These are phyloP conservation scores for Corythornis vintsioides DNA, from an alignment of 2,113 vertebrate genomes.

Conservation along the genomic window DNA sequence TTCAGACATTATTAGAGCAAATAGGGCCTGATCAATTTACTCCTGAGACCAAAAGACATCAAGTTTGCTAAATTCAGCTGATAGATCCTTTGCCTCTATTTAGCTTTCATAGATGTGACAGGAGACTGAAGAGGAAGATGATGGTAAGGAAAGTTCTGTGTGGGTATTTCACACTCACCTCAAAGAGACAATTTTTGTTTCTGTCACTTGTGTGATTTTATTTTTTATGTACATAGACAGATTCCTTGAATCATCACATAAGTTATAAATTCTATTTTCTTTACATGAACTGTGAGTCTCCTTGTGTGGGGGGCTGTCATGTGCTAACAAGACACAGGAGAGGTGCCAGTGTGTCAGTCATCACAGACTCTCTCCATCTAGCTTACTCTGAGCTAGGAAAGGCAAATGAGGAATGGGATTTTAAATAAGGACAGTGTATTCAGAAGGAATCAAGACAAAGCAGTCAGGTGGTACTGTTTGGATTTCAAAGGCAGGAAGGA, in stretches of 20 bases:
- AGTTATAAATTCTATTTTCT: slow-evolving; percentile 50
- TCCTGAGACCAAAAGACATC: neutral
- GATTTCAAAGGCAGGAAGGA: slow-evolving; percentile 10
- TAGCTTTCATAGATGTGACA: neutral
- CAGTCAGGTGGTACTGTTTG: slow-evolving; percentile 9
- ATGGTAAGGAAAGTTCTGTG: neutral
- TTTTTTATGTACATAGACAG: slow-evolving; percentile 4
- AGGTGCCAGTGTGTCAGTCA: slow-evolving; percentile 49
- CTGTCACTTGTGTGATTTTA: slow-evolving; percentile 21
- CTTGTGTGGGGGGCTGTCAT: slow-evolving; percentile 50
- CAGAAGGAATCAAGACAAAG: neutral
- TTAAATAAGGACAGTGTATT: neutral
- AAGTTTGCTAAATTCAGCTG: neutral
- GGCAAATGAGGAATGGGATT: neutral
- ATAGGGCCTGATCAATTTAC: neutral
- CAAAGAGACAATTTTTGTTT: neutral
- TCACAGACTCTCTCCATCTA: slow-evolving; percentile 4
- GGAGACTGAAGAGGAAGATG: neutral
- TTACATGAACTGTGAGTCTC: slow-evolving; percentile 44
- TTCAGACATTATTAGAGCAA: slow-evolving; percentile 25
- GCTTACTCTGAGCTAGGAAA: neutral
- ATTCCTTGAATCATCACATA: slow-evolving; percentile 35
- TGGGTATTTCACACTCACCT: neutral
- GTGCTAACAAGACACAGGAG: slow-evolving; percentile 57
- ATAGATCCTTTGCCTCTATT: neutral